Evolutionary conservation across 2,888 invertebrate genomes (phyloP).

Genomic region (Limnephilus rhombicus): DNA sequence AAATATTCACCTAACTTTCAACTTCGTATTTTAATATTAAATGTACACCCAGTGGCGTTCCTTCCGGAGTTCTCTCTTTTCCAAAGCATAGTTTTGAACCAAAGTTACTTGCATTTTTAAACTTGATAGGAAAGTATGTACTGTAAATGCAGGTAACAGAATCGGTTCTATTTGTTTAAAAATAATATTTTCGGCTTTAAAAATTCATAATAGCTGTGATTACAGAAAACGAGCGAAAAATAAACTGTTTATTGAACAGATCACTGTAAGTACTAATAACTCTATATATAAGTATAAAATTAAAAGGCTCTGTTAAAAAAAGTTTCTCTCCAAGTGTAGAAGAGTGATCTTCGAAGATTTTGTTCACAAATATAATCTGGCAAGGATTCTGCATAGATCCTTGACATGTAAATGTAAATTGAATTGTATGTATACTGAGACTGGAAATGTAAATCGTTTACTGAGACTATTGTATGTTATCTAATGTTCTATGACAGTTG

Average conservation of each 20-base stretch:
- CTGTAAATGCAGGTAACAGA: background rate
- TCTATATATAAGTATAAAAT: background rate
- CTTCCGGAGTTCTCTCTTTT: background rate
- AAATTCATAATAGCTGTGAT: no score
- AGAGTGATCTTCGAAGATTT: background rate
- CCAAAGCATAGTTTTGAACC: background rate
- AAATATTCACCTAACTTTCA: background rate
- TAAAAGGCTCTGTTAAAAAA: background rate
- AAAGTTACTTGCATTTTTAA: background rate
- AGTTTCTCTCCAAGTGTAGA: background rate
- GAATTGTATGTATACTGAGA: no score
- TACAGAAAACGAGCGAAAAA: no score
- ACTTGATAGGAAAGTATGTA: background rate
- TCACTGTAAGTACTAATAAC: no score
- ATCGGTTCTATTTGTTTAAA: no score
- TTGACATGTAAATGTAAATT: no score
- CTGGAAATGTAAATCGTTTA: no score
- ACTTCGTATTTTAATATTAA: background rate
- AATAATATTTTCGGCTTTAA: no score
- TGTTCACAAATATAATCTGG: background rate
- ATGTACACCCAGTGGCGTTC: background rate
- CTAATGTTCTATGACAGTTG: no score
- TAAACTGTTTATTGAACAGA: no score
- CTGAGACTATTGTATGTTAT: no score
- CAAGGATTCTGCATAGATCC: no score